Conservation (phyloP, 2,888 invertebrate species). For the Pyrrhosoma nymphula region DNA sequence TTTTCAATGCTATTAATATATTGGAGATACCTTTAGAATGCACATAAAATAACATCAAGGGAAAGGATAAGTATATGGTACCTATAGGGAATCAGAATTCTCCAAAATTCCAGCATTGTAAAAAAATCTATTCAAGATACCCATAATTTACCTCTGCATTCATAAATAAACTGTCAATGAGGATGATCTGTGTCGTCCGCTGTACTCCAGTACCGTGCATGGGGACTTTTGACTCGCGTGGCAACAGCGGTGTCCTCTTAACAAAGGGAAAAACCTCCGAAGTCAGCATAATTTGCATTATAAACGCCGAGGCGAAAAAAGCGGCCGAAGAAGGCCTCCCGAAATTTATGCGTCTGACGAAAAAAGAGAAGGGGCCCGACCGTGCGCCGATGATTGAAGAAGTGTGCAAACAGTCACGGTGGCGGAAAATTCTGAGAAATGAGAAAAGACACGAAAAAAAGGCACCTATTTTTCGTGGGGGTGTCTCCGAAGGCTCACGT, state of each 20-base stretch:
- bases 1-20: too few species aligned
- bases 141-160: background rate
- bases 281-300: conserved; percentile 38
- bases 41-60: too few species aligned
- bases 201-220: background rate
- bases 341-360: background rate
- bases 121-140: background rate
- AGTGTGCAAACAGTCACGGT: background rate
- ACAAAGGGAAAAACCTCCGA: background rate
- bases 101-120: too few species aligned
- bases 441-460: background rate
- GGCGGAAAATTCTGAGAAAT: conserved; percentile 1
- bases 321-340: background rate
- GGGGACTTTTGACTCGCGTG: background rate
- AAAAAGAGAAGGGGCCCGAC: background rate
- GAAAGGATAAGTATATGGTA: too few species aligned
- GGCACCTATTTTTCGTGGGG: background rate
- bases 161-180: background rate
- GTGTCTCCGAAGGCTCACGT: background rate
- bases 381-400: background rate
- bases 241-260: background rate
- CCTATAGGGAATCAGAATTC: too few species aligned
- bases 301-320: background rate
- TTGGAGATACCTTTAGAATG: too few species aligned
- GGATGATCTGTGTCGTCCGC: background rate